Conservation (phyloP, 2,797 vertebrate genomes). For the Amphiprion clarkii region DNA sequence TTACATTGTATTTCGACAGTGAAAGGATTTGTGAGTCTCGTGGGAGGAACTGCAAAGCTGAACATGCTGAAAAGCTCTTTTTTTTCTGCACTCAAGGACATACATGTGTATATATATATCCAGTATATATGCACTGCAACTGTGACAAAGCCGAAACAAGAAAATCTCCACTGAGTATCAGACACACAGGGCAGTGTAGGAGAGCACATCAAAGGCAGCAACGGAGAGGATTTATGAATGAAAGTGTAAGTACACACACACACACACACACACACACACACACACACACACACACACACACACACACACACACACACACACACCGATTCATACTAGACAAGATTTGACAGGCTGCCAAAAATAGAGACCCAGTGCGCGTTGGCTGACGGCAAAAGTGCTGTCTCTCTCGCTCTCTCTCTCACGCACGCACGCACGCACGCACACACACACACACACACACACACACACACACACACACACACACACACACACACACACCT, state of each 20-base stretch:
- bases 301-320: constrained; percentile 16
- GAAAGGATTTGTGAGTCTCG: neutral
- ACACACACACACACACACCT: constrained; percentile 15
- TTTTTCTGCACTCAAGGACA: neutral
- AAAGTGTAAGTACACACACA: constrained; percentile 35
- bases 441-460: too few species aligned
- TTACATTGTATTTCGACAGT: neutral
- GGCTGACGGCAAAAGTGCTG: constrained; percentile 33
- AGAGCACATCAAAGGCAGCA: constrained; percentile 28
- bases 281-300: constrained; percentile 35
- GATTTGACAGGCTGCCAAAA: constrained; percentile 75
- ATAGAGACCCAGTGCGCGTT: constrained; percentile 61
- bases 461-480: neutral
- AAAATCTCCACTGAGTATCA: neutral
- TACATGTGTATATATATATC: too few species aligned
- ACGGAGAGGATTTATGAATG: constrained; percentile 74
- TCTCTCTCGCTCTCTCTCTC: neutral
- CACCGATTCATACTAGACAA: constrained; percentile 45
- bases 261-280: constrained; percentile 22
- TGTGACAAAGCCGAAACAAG: constrained; percentile 43
- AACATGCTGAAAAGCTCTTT: neutral
- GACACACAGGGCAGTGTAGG: constrained; percentile 40
- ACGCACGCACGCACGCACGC: neutral
- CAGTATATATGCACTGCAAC: neutral
- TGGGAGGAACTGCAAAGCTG: neutral